Conservation (phyloP, 2,797 vertebrate species). For the Coreius guichenoti region DNA sequence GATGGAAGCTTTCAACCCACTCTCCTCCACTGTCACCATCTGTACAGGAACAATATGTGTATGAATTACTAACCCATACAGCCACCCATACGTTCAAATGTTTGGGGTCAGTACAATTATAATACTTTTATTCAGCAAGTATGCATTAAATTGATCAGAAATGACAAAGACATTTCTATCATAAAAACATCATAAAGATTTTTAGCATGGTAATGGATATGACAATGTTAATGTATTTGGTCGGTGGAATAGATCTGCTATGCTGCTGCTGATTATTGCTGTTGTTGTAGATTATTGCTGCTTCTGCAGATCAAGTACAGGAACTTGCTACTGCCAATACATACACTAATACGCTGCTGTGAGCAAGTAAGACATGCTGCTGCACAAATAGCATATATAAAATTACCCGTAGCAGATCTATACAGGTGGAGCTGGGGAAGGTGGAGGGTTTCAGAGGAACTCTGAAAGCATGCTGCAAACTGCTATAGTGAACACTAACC, state of each 20-base stretch:
- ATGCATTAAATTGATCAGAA: not conserved
- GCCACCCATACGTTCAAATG: not conserved
- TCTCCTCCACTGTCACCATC: constrained; percentile 82
- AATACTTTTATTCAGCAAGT: not conserved
- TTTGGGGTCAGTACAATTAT: not conserved
- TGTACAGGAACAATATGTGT: constrained; percentile 54
- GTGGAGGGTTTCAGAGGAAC: not conserved
- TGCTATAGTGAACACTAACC: not conserved
- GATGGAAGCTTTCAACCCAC: constrained; percentile 59
- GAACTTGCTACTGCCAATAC: no score
- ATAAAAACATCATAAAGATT: not conserved
- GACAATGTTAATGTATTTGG: not conserved
- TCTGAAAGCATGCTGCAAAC: not conserved
- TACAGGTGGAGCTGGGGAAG: no score
- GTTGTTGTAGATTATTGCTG: no score
- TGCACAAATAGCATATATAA: no score
- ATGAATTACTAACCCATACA: not conserved
- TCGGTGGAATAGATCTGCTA: not conserved
- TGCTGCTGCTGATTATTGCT: no score
- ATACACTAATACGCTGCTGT: no score
- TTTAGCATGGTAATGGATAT: not conserved
- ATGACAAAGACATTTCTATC: not conserved
- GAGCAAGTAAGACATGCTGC: no score
- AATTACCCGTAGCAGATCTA: no score
- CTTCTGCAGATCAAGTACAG: no score